These are phyloP conservation scores for Pavo muticus DNA, from an alignment of 2,113 vertebrate species.

Conservation along the genomic window DNA sequence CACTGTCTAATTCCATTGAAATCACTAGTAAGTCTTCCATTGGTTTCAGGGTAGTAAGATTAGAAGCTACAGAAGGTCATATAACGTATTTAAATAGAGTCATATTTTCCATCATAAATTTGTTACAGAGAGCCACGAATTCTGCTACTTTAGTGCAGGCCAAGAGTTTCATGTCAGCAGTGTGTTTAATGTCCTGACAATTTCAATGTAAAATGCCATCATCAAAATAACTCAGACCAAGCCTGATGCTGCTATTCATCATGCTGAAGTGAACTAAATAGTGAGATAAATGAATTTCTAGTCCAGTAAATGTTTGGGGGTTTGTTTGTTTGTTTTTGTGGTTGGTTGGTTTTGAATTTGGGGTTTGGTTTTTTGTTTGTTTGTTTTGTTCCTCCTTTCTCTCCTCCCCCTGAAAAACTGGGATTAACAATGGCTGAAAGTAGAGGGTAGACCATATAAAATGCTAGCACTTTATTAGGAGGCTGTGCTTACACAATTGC, in stretches of 20 bases:
- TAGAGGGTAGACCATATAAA: not conserved
- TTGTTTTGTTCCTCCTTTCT: not conserved
- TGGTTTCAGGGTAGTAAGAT: not conserved
- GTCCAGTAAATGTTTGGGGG: not conserved
- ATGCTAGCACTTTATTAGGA: not conserved
- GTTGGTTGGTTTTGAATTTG: not conserved
- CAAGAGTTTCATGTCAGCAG: not conserved
- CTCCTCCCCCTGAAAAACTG: not conserved
- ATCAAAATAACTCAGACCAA: not conserved
- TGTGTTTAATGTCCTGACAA: not conserved
- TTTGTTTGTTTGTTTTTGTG: not conserved
- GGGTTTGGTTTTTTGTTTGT: not conserved
- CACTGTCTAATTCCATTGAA: not conserved
- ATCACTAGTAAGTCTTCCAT: not conserved
- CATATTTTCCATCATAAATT: not conserved
- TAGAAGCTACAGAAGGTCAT: not conserved
- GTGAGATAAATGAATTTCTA: not conserved
- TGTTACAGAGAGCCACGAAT: not conserved
- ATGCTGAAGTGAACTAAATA: not conserved
- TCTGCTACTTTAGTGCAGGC: not conserved
- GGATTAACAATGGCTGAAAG: not conserved
- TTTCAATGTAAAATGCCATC: not conserved
- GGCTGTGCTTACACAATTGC: not conserved
- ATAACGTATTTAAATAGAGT: not conserved
- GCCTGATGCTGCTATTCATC: not conserved